A percentile compares a stretch with the other conserved stretches of the same genome.
These are phyloP conservation scores for Coenobita brevimanus DNA, from an alignment of 1,140 invertebrate genomes.

Conservation along the genomic window DNA sequence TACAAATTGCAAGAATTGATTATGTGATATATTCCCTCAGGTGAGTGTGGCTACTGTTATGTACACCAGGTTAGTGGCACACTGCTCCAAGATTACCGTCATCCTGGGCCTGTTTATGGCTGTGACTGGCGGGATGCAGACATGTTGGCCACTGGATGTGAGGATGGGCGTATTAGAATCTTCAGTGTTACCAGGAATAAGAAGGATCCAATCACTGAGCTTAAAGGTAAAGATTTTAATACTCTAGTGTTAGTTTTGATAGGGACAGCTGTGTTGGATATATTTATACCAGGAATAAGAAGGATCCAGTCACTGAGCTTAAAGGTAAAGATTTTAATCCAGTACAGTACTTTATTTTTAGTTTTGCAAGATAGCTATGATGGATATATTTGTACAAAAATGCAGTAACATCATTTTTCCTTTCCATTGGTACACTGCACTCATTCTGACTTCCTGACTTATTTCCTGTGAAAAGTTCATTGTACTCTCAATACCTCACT, in stretches of 20 bases:
- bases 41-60: constrained; percentile 73
- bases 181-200: constrained; percentile 73
- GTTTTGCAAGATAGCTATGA: too few relatives aligned
- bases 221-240: constrained; percentile 56
- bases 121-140: constrained; percentile 75
- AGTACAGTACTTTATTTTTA: too few relatives aligned
- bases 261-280: too few relatives aligned
- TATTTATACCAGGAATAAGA: constrained; percentile 70
- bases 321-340: constrained; percentile 54
- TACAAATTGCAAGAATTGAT: too few relatives aligned
- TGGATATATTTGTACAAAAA: too few relatives aligned
- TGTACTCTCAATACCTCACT: too few relatives aligned
- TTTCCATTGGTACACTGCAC: too few relatives aligned
- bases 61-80: constrained; percentile 74
- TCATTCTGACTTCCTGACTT: too few relatives aligned
- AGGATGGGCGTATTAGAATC: constrained; percentile 74
- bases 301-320: constrained; percentile 72
- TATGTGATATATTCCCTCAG: too few relatives aligned
- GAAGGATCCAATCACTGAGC: constrained; percentile 72
- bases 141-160: constrained; percentile 76
- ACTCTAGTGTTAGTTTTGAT: too few relatives aligned
- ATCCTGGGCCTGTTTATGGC: constrained; percentile 74
- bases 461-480: too few relatives aligned
- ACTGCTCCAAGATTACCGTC: constrained; percentile 73
- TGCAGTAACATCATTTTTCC: too few relatives aligned